These are phyloP conservation scores for Conchocele bisecta DNA, from an alignment of 2,888 invertebrate species.

Conservation along the genomic window DNA sequence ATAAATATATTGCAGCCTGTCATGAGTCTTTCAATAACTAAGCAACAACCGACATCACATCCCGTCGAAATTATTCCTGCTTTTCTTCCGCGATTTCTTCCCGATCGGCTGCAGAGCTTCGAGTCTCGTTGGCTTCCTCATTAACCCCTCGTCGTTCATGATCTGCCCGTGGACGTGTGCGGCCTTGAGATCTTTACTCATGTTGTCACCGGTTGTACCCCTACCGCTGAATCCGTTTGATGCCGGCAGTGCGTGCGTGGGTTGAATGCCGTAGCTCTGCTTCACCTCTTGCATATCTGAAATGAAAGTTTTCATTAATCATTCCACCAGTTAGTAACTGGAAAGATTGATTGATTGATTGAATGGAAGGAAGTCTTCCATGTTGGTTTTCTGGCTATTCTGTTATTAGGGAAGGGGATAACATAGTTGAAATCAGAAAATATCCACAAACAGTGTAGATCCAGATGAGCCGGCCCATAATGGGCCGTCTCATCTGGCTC, in stretches of 20 bases:
- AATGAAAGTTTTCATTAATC: no score
- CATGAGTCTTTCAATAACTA: neutral
- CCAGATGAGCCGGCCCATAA: no score
- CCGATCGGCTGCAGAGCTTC: conserved; percentile 82
- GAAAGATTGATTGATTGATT: no score
- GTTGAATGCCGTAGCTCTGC: conserved; percentile 56
- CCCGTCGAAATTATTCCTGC: conserved; percentile 36
- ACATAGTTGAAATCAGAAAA: no score
- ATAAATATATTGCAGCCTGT: conserved; percentile 15
- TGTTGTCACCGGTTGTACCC: conserved; percentile 69
- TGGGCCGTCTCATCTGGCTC: no score
- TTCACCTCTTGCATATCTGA: conserved; percentile 72
- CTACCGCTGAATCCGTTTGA: conserved; percentile 64
- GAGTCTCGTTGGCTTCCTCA: conserved; percentile 82
- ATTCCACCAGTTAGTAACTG: no score
- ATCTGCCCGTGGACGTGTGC: conserved; percentile 79
- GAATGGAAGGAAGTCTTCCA: no score
- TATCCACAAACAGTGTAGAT: no score
- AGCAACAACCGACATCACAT: conserved; percentile 20
- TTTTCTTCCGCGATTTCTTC: conserved; percentile 68
- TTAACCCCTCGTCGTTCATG: conserved; percentile 73
- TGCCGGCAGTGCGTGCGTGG: conserved; percentile 22
- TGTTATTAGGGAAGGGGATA: no score
- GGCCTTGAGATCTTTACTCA: conserved; percentile 75
- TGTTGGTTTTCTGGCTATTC: no score